Conservation (phyloP, 2,888 invertebrate genomes). For the Aphrophora alni region DNA sequence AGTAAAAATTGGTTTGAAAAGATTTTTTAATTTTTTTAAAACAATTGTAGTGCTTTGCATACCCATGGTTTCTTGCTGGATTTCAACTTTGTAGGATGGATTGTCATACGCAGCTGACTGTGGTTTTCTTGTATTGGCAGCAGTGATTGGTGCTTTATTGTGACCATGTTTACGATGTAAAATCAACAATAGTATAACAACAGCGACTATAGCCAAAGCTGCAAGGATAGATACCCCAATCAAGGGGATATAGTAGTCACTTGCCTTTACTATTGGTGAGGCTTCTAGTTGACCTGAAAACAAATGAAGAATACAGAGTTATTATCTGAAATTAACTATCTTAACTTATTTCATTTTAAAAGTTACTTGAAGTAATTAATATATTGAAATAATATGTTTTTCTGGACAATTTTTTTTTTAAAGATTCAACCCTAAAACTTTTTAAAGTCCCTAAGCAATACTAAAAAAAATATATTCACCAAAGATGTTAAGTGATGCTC, state of each 20-base stretch:
- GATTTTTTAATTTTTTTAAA: too few relatives aligned
- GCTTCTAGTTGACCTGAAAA: conserved; percentile 63
- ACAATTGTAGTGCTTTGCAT: too few relatives aligned
- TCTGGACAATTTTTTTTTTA: too few relatives aligned
- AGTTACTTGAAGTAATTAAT: neutral
- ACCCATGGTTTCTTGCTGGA: conserved; percentile 94
- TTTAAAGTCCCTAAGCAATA: too few relatives aligned
- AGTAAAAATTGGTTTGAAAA: neutral
- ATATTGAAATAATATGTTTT: neutral
- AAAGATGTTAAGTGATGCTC: too few relatives aligned
- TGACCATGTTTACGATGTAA: conserved; percentile 75
- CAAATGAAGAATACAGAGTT: conserved; percentile 37
- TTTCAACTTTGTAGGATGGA: conserved; percentile 92
- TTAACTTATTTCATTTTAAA: neutral
- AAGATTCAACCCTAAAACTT: too few relatives aligned
- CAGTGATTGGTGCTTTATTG: conserved; percentile 80
- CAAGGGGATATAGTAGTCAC: conserved; percentile 87
- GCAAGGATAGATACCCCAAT: conserved; percentile 89
- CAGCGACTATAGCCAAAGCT: conserved; percentile 81
- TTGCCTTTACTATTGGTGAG: conserved; percentile 56
- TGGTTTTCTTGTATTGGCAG: conserved; percentile 63
- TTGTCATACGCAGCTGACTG: conserved; percentile 83
- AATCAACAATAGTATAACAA: conserved; percentile 78
- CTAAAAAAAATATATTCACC: too few relatives aligned
- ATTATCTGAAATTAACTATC: neutral